A percentile compares a stretch with the other conserved stretches of the same genome.
Conservation (phyloP, 2,888 invertebrate genomes). For the Leptopilina drosophilae region DNA sequence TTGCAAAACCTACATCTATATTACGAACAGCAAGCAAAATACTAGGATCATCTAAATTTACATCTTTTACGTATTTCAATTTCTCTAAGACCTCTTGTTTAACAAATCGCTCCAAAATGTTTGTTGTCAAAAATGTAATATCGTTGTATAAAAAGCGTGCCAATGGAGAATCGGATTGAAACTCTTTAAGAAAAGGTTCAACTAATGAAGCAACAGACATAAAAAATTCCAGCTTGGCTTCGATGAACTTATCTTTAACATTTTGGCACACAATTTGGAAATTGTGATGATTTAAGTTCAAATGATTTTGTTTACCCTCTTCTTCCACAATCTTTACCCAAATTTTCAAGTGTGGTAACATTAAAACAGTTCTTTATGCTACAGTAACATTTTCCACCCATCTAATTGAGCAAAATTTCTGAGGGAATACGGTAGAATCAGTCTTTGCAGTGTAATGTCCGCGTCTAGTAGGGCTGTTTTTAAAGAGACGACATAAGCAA, state of each 20-base stretch:
- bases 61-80: background rate
- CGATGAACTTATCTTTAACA: constrained; percentile 1
- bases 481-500: background rate
- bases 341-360: too few relatives aligned
- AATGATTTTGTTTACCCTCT: background rate
- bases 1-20: constrained; percentile 45
- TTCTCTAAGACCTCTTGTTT: constrained; percentile 4
- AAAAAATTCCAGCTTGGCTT: background rate
- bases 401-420: too few relatives aligned
- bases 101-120: background rate
- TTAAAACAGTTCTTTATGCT: too few relatives aligned
- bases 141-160: background rate
- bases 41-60: constrained; percentile 14
- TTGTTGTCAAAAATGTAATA: constrained; percentile 1
- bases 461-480: too few relatives aligned
- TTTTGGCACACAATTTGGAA: background rate
- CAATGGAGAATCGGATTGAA: constrained; percentile 7
- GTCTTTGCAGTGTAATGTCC: too few relatives aligned
- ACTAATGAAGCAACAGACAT: background rate
- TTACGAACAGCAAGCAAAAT: background rate
- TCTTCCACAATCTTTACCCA: background rate
- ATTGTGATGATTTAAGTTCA: background rate
- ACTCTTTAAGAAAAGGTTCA: background rate
- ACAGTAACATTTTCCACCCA: too few relatives aligned
- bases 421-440: too few relatives aligned